phyloP scores from a whole-genome alignment of 2,888 invertebrate species.

The Corbicula japonica region DNA sequence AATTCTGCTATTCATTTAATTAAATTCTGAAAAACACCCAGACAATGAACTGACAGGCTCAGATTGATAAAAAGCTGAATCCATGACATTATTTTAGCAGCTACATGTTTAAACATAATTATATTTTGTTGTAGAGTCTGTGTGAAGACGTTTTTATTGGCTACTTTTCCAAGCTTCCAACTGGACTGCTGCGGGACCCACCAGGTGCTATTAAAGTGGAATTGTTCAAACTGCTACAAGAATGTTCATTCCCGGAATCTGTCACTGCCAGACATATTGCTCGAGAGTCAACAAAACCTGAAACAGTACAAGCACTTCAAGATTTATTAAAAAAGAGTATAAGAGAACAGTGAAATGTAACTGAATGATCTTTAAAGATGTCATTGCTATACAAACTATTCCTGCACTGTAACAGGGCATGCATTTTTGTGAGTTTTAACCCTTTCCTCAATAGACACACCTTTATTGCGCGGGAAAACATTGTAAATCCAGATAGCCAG shows the following conservation, averaged over 20 bases:
- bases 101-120: not conserved
- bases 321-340: slow-evolving; percentile 52
- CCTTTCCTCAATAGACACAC: no score
- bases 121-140: slow-evolving; percentile 64
- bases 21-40: no score
- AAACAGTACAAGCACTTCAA: slow-evolving; percentile 59
- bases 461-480: no score
- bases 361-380: no score
- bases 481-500: no score
- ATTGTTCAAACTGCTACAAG: slow-evolving; percentile 62
- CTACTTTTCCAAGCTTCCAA: slow-evolving; percentile 59
- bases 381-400: no score
- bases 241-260: slow-evolving; percentile 66
- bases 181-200: slow-evolving; percentile 69
- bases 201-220: slow-evolving; percentile 59
- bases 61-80: not conserved
- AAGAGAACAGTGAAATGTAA: slow-evolving; percentile 3
- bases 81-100: not conserved
- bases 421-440: no score
- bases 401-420: no score
- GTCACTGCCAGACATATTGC: slow-evolving; percentile 49
- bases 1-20: no score
- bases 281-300: slow-evolving; percentile 40
- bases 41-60: not conserved
- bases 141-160: slow-evolving; percentile 75